Percentiles rank a stretch among this genome's conserved stretches.
Evolutionary conservation across 2,797 vertebrate genomes (phyloP).

Genomic region (Poeciliopsis gracilis): DNA sequence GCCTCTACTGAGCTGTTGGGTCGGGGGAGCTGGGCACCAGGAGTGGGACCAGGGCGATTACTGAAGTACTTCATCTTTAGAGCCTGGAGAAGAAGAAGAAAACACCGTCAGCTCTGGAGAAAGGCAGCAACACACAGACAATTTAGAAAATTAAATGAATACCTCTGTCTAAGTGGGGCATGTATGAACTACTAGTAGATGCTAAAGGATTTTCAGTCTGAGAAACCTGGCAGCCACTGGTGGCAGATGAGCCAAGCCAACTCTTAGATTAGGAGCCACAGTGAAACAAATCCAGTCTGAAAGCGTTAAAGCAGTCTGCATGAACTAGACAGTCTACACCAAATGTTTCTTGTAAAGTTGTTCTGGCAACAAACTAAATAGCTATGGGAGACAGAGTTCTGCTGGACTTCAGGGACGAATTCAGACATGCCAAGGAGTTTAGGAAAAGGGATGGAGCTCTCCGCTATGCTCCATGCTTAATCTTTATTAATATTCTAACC

Average conservation of each 20-base stretch:
- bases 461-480: too few species aligned
- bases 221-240: not conserved
- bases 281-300: not conserved
- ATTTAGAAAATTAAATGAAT: not conserved
- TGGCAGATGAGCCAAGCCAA: not conserved
- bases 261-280: not conserved
- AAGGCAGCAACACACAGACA: not conserved
- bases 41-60: constrained; percentile 91
- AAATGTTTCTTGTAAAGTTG: not conserved
- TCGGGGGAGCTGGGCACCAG: constrained; percentile 89
- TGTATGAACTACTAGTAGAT: not conserved
- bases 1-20: constrained; percentile 90
- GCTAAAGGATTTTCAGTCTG: not conserved
- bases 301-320: not conserved
- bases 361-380: not conserved
- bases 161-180: not conserved
- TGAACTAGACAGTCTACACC: not conserved
- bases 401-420: not conserved
- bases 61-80: constrained; percentile 93
- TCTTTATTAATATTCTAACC: too few species aligned
- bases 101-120: not conserved
- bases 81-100: constrained; percentile 78
- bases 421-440: not conserved
- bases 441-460: not conserved
- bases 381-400: not conserved